A percentile compares a stretch with the other conserved stretches of the same genome.
Evolutionary conservation across 2,113 vertebrate genomes (phyloP).

Genomic region (Corydoras maculifer): DNA sequence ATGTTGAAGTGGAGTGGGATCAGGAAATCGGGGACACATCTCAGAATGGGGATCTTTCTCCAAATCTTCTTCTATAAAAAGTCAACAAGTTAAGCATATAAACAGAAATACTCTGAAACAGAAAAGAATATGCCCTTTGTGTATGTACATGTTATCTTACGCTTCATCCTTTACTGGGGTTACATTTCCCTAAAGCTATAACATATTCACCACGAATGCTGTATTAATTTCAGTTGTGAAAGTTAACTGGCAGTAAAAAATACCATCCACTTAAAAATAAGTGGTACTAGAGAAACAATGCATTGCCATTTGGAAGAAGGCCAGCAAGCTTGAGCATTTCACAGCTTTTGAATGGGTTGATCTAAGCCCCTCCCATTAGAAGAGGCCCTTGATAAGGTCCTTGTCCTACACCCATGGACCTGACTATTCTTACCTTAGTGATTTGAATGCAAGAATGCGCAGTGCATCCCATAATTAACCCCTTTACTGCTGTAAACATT

Average conservation of each 20-base stretch:
- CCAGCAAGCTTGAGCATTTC: not conserved
- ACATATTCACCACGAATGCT: too few relatives aligned
- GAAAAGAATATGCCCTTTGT: too few relatives aligned
- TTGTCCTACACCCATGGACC: not conserved
- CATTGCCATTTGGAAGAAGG: conserved; percentile 2
- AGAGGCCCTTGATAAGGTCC: conserved; percentile 27
- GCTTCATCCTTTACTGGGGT: too few relatives aligned
- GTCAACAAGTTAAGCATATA: not conserved
- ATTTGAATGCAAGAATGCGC: not conserved
- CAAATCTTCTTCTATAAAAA: conserved; percentile 50
- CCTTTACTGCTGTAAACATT: too few relatives aligned
- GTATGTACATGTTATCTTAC: too few relatives aligned
- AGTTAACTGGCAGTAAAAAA: too few relatives aligned
- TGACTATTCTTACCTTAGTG: not conserved
- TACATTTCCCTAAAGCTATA: too few relatives aligned
- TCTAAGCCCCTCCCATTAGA: conserved; percentile 5
- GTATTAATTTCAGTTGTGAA: not conserved
- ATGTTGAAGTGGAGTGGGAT: conserved; percentile 76
- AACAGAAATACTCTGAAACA: not conserved
- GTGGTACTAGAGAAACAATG: not conserved
- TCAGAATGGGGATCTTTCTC: conserved; percentile 44
- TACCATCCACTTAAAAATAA: not conserved
- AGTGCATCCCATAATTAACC: not conserved
- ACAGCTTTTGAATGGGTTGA: conserved; percentile 19
- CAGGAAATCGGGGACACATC: conserved; percentile 63